Conservation (phyloP, 2,113 vertebrate species). For the Lagopus leucura region DNA sequence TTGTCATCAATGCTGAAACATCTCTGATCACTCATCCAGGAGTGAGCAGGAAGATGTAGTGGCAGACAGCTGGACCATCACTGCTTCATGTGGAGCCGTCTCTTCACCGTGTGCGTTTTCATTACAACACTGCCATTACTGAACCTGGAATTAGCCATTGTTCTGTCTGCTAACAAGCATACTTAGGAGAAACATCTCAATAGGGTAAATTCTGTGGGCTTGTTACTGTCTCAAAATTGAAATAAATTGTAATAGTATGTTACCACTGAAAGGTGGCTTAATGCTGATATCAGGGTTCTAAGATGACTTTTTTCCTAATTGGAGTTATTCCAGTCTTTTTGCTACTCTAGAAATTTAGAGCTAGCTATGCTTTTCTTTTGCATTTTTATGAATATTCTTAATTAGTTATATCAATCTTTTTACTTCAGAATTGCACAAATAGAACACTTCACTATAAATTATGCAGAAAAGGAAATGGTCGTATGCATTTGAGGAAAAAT, state of each 20-base stretch:
- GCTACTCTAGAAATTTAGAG: neutral
- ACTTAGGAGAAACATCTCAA: neutral
- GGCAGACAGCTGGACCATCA: neutral
- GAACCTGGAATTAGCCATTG: neutral
- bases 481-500: neutral
- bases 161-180: neutral
- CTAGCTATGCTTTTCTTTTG: neutral
- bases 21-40: neutral
- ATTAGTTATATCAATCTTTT: neutral
- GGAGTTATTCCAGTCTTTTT: neutral
- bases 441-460: neutral
- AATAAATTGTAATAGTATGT: neutral
- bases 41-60: neutral
- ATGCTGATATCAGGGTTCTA: rapidly evolving
- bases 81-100: neutral
- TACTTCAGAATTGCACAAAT: neutral
- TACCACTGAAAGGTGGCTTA: neutral
- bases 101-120: neutral
- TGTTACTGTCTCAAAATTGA: neutral
- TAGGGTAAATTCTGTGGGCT: neutral
- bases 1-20: neutral
- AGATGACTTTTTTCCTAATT: neutral
- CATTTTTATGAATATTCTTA: neutral
- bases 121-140: neutral
- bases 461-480: neutral